A percentile compares a stretch with the other conserved stretches of the same genome.
phyloP scores from a whole-genome alignment of 2,888 invertebrate species.

The Drosophila paramelanica region DNA sequence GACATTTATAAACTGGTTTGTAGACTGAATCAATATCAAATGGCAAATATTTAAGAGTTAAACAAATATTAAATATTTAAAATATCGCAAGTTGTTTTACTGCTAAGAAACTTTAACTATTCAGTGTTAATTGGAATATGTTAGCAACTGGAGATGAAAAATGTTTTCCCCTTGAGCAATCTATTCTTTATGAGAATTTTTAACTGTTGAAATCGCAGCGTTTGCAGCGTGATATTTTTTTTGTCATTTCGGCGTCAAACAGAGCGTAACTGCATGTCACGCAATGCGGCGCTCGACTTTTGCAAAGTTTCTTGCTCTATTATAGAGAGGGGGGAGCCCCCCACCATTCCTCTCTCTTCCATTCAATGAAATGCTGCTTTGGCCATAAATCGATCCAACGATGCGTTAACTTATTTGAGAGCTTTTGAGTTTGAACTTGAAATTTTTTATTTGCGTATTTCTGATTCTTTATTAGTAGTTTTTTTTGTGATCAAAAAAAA shows the following conservation, averaged over 20 bases:
- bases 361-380: slow-evolving; percentile 41
- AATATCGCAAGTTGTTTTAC: background rate
- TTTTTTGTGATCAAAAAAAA: too few species aligned
- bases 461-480: background rate
- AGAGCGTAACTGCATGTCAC: slow-evolving; percentile 73
- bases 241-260: slow-evolving; percentile 60
- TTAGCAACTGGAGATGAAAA: background rate
- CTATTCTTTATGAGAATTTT: background rate
- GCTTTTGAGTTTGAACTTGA: slow-evolving; percentile 70
- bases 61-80: background rate
- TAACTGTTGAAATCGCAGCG: slow-evolving; percentile 29
- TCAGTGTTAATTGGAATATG: background rate
- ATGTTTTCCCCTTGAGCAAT: background rate
- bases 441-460: slow-evolving; percentile 36
- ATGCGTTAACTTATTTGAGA: slow-evolving; percentile 67
- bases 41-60: background rate
- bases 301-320: slow-evolving; percentile 36
- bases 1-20: background rate
- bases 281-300: slow-evolving; percentile 54
- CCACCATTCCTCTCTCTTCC: background rate
- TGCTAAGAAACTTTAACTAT: background rate
- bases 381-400: slow-evolving; percentile 65
- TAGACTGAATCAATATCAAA: background rate
- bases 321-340: background rate
- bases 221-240: slow-evolving; percentile 49